Conservation (phyloP, 2,113 vertebrate genomes). For the Arothron firmamentum region DNA sequence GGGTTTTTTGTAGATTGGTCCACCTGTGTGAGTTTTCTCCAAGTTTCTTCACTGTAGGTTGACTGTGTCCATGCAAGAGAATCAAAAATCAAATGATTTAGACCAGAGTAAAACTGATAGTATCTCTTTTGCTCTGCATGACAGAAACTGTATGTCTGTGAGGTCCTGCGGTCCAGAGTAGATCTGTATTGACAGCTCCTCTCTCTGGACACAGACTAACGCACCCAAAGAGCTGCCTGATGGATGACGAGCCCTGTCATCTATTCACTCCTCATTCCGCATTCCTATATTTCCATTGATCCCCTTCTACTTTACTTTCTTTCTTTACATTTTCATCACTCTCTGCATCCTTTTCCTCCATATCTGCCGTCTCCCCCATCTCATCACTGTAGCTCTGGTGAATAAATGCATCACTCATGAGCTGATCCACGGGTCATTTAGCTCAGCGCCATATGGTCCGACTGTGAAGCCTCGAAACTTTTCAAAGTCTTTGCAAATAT, state of each 20-base stretch:
- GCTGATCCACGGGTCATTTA: conserved; percentile 43
- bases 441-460: conserved; percentile 41
- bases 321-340: neutral
- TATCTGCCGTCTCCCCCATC: neutral
- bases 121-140: too few relatives aligned
- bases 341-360: conserved; percentile 26
- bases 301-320: neutral
- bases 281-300: neutral
- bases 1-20: too few relatives aligned
- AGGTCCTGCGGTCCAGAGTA: conserved; percentile 8
- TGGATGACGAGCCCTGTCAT: conserved; percentile 19
- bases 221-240: conserved; percentile 18
- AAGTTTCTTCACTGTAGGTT: too few relatives aligned
- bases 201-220: neutral
- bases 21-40: too few relatives aligned
- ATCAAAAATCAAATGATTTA: too few relatives aligned
- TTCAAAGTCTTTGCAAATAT: neutral
- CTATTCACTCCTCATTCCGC: conserved; percentile 9
- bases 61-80: too few relatives aligned
- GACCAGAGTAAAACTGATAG: too few relatives aligned
- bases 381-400: conserved; percentile 40
- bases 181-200: conserved; percentile 26
- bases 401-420: conserved; percentile 61
- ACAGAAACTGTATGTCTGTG: neutral
- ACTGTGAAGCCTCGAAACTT: conserved; percentile 5